Conservation (phyloP, 1,140 invertebrate genomes). For the Drosophila chauvacae region DNA sequence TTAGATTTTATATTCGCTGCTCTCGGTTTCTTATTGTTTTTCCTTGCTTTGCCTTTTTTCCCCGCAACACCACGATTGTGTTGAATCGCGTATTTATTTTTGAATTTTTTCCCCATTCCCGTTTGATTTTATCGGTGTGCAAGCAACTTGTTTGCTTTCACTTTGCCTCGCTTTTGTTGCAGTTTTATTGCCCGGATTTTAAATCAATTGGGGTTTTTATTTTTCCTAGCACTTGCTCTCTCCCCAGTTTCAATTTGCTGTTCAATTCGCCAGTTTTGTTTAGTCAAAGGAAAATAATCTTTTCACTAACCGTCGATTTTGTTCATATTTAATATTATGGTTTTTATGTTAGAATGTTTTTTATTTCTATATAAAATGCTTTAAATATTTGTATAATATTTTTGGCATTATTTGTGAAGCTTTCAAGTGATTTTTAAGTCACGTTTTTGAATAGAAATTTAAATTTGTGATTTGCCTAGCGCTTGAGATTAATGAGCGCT, state of each 20-base stretch:
- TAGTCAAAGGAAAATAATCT: constrained; percentile 12
- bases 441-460: constrained; percentile 7
- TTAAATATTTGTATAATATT: background rate
- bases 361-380: background rate
- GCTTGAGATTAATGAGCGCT: constrained; percentile 18
- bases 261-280: constrained; percentile 3
- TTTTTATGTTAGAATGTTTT: background rate
- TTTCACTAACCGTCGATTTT: background rate
- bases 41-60: constrained; percentile 12
- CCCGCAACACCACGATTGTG: constrained; percentile 18
- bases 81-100: constrained; percentile 50
- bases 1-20: constrained; percentile 55
- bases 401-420: background rate
- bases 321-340: background rate
- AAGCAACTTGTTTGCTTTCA: constrained; percentile 59
- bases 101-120: constrained; percentile 45
- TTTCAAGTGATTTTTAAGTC: constrained; percentile 2
- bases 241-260: constrained; percentile 29
- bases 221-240: background rate
- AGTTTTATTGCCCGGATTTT: constrained; percentile 51
- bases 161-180: constrained; percentile 46
- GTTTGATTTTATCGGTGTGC: constrained; percentile 58
- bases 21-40: constrained; percentile 52
- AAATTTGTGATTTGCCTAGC: constrained; percentile 7
- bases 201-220: constrained; percentile 50